Base-by-base conservation (phyloP, 2,888 invertebrate species). In the Drosophila imparisetae region DNA sequence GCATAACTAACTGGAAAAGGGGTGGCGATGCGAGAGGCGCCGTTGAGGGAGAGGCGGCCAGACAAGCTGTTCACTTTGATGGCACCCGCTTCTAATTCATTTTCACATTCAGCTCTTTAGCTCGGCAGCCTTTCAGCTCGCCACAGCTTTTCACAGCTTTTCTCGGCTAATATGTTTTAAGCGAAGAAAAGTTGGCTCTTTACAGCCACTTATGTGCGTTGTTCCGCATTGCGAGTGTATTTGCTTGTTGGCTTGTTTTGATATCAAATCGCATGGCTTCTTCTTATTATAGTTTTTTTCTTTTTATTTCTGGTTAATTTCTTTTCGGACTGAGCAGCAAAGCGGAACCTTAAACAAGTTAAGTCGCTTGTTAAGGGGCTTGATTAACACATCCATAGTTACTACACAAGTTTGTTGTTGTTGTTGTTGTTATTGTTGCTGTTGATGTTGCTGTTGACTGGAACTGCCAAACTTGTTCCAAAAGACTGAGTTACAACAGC, bases 271-370 rank as follows among this genome's bases (percentile, higher is more conserved):
- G 54, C 55, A 30, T 67, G 66, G 60, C 80, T 78, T 30, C 30
- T 30, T 30, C 30, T 30, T 72, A 75, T 84, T 87, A 67, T 53
- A 63, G 54, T 66, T 70, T 50, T 58, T 29, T 42, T 52, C 27
- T 21, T 53, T 57, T 57, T 62, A 21, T 54, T 72, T 60, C 29
- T 63, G 24, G 10, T 48, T 50, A 50, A 58, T 64, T 57, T 66
- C 49, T 54, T 66, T 66, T 67, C 52, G 45, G 58, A 53, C 64
- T 69, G 81, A 36, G 60, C 90, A 86, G 67, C 89, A 71, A 78
- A 74, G 90, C 90, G 85, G 89, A 85, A 85, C 89, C 86, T 58
- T 71, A 74, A 78, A 75, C 84, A 83, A 57, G 76, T 48, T 59
- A 55, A 68, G 72, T 65, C 69, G 68, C 63, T 68, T 71, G 67